Base-by-base conservation (phyloP, 2,888 invertebrate species). In the Drosophila kambysellisi region DNA sequence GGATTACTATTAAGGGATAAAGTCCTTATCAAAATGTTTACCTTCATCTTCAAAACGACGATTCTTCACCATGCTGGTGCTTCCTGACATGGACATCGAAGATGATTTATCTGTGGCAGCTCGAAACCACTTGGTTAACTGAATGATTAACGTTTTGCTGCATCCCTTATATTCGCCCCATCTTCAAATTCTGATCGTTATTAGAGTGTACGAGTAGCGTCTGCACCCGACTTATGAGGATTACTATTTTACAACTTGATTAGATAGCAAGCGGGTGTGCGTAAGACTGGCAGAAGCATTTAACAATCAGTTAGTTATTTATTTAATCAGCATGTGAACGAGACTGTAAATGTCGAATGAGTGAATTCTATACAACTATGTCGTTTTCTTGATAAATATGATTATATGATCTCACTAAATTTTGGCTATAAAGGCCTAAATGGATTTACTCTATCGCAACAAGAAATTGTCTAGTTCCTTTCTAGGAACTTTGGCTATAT, bases 41-140 rank as follows among this genome's bases (percentile, higher is more conserved):
- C 87, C 92, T 88, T 83, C 79, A 56, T 85, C 79, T 64, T 93
- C 93, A 65, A 81, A 92, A 20, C 93, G 90, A 56, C 92, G 92
- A 89, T 92, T 92, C 72, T 92, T 93, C 30, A 81, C 89, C 74
- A 89, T 86, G 57, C 50, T 62, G 8, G 33, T 67, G n/a, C 43
- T 56, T 48, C 41, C 61, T 43, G 75, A 51, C 64, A 71, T 75
- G 57, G n/a, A 62, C 20, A 43, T 51, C 35, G 7, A 46, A 8
- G 32, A 37, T 8, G 17, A n/a, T 15, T 56, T 43, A 43, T 43
- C 50, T 43, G 15, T n/a, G 29, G 11, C 25, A 25, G 25, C 20
- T 29, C 52, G 33, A 68, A 35, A 66, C 25, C 50, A 52, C 25
- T 37, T 25, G 0, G 41, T n/a, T 30, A 65, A 78, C 78, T 78